These are phyloP conservation scores for Pycnonotus jocosus DNA, from an alignment of 2,113 vertebrate species.

Conservation along the genomic window DNA sequence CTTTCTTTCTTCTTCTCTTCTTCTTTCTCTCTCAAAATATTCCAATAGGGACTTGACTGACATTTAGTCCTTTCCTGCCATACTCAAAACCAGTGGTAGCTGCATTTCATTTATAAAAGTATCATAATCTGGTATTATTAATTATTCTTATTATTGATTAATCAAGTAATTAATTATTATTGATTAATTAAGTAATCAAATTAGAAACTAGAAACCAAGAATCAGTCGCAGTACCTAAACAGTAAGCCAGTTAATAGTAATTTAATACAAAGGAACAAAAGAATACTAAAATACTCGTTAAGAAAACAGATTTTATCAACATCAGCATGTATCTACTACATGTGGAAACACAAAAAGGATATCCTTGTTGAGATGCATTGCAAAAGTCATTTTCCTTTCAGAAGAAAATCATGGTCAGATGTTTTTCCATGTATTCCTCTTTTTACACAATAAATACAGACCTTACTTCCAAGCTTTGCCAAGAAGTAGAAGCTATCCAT, in stretches of 20 bases:
- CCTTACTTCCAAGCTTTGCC: not conserved
- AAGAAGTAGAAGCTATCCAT: not conserved
- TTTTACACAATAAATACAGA: not conserved
- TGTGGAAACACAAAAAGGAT: not conserved
- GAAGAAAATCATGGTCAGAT: not conserved
- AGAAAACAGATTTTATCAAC: not conserved
- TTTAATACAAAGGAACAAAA: not conserved
- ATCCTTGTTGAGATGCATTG: not conserved
- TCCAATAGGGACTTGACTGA: not conserved
- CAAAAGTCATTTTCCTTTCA: not conserved
- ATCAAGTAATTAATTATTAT: no score
- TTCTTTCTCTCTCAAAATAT: not conserved
- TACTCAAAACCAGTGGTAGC: not conserved
- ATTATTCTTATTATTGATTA: no score
- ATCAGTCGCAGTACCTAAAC: slow-evolving; percentile 11
- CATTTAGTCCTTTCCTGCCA: not conserved
- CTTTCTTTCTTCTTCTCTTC: no score
- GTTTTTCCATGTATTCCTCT: not conserved
- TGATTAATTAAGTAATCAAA: slow-evolving; percentile 9
- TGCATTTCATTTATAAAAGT: not conserved
- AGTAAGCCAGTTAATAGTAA: not conserved
- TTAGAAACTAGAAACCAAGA: not conserved
- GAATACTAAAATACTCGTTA: not conserved
- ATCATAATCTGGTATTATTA: not conserved
- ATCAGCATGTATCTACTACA: not conserved